phyloP scores from a whole-genome alignment of 2,797 vertebrate genomes.

The Rhynchonycteris naso region DNA sequence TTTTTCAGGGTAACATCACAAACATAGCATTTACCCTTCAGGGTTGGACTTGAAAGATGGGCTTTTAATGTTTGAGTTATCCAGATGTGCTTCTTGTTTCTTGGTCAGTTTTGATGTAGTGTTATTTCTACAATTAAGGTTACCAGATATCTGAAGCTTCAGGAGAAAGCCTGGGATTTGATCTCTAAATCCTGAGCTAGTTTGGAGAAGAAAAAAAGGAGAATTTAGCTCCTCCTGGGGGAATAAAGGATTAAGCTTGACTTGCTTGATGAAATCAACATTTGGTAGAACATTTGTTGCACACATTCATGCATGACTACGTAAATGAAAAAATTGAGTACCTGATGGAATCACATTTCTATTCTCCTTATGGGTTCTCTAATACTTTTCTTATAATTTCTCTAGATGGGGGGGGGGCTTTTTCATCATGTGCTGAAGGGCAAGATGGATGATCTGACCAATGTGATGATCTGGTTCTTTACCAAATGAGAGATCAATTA shows the following conservation, averaged over 20 bases:
- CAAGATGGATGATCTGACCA: not conserved
- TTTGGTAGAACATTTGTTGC: not conserved
- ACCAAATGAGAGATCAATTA: not conserved
- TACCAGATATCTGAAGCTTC: not conserved
- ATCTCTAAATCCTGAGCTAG: not conserved
- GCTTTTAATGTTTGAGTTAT: not conserved
- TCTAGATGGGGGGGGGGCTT: not conserved
- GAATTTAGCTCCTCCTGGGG: not conserved
- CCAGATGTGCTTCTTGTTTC: not conserved
- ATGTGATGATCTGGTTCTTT: not conserved
- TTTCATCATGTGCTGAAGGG: not conserved
- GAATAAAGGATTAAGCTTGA: slow-evolving; percentile 12
- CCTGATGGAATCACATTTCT: not conserved
- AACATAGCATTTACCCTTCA: slow-evolving; percentile 8
- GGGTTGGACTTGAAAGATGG: not conserved
- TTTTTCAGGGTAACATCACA: slow-evolving; percentile 12
- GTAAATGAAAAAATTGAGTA: not conserved
- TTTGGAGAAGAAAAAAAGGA: not conserved
- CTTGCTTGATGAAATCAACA: not conserved
- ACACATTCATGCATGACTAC: not conserved
- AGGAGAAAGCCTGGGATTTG: not conserved
- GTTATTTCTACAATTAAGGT: not conserved
- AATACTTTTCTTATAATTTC: not conserved
- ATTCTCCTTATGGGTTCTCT: not conserved
- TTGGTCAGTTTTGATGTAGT: not conserved